Conservation (phyloP, 2,113 vertebrate species). For the Potamarius usumacintae region DNA sequence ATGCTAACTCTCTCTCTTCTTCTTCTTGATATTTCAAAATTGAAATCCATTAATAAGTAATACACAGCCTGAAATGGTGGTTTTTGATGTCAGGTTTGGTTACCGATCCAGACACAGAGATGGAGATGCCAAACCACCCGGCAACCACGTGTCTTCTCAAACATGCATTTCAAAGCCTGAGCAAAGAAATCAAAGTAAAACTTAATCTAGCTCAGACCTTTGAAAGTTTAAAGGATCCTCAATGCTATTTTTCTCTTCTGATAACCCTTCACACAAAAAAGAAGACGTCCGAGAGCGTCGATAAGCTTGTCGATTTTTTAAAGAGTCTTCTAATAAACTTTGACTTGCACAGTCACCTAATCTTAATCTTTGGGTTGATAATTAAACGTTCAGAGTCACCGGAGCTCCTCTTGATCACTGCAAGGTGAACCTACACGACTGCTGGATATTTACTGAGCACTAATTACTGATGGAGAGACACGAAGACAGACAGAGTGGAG, state of each 20-base stretch:
- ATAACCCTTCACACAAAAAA: neutral
- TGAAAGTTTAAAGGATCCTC: neutral
- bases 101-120: conserved; percentile 12
- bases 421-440: neutral
- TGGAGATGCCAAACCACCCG: neutral
- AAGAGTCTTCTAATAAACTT: conserved; percentile 34
- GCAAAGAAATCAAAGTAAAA: conserved; percentile 10
- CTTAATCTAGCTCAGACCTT: conserved; percentile 9
- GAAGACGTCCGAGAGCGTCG: conserved; percentile 7
- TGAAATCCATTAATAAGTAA: conserved; percentile 52
- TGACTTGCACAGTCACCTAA: conserved; percentile 32
- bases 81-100: conserved; percentile 41
- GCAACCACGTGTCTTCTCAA: neutral
- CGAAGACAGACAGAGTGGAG: neutral
- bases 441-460: conserved; percentile 32
- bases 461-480: conserved; percentile 1
- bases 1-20: neutral
- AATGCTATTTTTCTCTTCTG: neutral
- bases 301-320: conserved; percentile 44
- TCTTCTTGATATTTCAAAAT: conserved; percentile 14
- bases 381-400: conserved; percentile 37
- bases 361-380: conserved; percentile 43
- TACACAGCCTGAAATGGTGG: neutral
- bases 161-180: conserved; percentile 16
- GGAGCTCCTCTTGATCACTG: neutral